A percentile compares a stretch with the other conserved stretches of the same genome.
Conservation (phyloP, 2,888 invertebrate species). For the Pandemis corylana region DNA sequence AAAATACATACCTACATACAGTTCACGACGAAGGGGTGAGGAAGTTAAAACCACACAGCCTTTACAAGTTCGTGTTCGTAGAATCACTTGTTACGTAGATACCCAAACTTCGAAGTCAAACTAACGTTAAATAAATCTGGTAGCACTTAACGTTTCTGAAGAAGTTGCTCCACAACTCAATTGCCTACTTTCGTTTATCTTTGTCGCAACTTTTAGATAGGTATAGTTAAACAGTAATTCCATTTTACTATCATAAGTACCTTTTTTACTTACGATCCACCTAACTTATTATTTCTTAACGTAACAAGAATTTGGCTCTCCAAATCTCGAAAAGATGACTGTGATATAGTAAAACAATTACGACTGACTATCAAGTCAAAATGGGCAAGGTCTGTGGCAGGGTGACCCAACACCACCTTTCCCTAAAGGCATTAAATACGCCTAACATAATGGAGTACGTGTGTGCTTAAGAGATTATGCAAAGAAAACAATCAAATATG, state of each 20-base stretch:
- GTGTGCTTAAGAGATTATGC: not conserved
- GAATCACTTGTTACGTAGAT: slow-evolving; percentile 25
- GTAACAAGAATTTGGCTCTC: not conserved
- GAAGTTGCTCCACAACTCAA: slow-evolving; percentile 20
- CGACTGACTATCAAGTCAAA: not conserved
- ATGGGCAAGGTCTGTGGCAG: not conserved
- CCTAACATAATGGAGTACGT: not conserved
- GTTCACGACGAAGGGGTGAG: not conserved
- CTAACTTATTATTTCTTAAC: too few relatives aligned
- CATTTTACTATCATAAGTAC: too few relatives aligned
- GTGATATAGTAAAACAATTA: not conserved
- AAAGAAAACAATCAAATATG: not conserved
- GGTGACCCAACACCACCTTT: not conserved
- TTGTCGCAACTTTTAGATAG: slow-evolving; percentile 10
- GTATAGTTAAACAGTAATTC: not conserved
- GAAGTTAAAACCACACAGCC: slow-evolving; percentile 17
- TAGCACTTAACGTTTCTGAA: slow-evolving; percentile 19
- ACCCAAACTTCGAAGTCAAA: slow-evolving; percentile 29
- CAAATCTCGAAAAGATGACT: not conserved
- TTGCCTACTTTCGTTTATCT: slow-evolving; percentile 18
- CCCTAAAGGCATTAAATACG: not conserved
- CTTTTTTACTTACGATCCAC: too few relatives aligned
- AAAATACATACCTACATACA: not conserved
- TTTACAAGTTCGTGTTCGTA: slow-evolving; percentile 3
- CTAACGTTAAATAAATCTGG: slow-evolving; percentile 33